A percentile compares a stretch with the other conserved stretches of the same genome.
Evolutionary conservation across 2,797 vertebrate species (phyloP).

Genomic region (Acomys russatus): DNA sequence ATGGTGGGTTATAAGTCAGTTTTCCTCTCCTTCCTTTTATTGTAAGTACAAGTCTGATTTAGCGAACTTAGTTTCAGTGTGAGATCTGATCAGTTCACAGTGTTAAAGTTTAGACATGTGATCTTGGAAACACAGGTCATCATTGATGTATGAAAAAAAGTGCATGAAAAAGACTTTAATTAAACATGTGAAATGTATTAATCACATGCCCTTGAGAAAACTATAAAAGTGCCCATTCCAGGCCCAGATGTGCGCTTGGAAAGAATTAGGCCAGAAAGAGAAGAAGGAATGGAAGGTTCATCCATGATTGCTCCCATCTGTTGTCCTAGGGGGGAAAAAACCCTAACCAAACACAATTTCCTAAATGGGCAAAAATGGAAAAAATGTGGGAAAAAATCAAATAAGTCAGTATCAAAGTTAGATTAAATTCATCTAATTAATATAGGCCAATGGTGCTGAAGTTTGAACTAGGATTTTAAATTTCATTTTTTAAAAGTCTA

Average conservation of each 20-base stretch:
- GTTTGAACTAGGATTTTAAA: constrained; percentile 62
- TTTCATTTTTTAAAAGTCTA: constrained; percentile 50
- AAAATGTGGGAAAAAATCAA: constrained; percentile 48
- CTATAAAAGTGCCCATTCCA: constrained; percentile 73
- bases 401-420: constrained; percentile 39
- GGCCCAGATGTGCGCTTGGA: constrained; percentile 82
- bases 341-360: neutral
- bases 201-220: constrained; percentile 81
- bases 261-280: constrained; percentile 63
- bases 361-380: constrained; percentile 45
- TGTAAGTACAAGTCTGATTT: constrained; percentile 34
- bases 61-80: constrained; percentile 56
- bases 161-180: constrained; percentile 70
- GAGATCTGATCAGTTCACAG: constrained; percentile 14
- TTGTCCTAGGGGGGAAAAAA: constrained; percentile 22
- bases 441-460: constrained; percentile 5
- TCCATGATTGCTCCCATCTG: constrained; percentile 82
- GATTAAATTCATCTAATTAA: constrained; percentile 34
- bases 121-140: constrained; percentile 48
- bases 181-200: constrained; percentile 76
- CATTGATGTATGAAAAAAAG: neutral
- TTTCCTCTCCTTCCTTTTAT: neutral
- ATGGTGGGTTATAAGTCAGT: constrained; percentile 23
- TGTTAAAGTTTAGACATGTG: constrained; percentile 49
- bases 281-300: constrained; percentile 62